A percentile compares a stretch with the other conserved stretches of the same genome.
Evolutionary conservation across 2,113 vertebrate genomes (phyloP).

Genomic region (Anhinga anhinga): DNA sequence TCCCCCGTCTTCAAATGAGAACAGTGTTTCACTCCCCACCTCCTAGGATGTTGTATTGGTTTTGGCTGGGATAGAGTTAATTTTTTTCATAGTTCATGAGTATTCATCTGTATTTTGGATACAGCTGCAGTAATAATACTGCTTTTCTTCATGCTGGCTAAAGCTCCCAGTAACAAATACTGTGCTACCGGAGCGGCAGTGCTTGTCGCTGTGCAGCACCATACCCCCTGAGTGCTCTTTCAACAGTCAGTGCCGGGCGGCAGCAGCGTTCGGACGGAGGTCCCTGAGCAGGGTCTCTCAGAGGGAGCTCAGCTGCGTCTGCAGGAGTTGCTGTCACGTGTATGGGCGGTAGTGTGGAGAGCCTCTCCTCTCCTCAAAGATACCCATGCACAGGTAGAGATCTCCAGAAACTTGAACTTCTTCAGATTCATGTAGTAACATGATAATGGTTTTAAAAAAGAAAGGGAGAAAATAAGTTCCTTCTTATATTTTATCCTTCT

Average conservation of each 20-base stretch:
- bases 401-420: background rate
- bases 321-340: accelerated
- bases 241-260: background rate
- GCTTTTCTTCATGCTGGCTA: background rate
- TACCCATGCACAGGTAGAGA: too few species aligned
- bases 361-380: background rate
- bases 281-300: background rate
- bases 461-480: background rate
- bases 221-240: accelerated
- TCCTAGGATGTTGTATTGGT: background rate
- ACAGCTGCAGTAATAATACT: background rate
- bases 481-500: background rate
- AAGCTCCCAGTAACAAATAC: background rate
- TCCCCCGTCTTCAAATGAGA: background rate
- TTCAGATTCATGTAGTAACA: background rate
- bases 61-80: background rate
- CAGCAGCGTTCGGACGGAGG: accelerated
- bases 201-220: background rate
- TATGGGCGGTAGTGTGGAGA: background rate
- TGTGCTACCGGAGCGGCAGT: background rate
- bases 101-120: background rate
- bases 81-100: background rate
- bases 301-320: background rate
- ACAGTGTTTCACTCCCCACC: background rate
- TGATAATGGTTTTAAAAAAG: background rate